Percentiles rank a stretch among this genome's conserved stretches.
phyloP scores from a whole-genome alignment of 1,140 invertebrate genomes.

The Hycleus cichorii region DNA sequence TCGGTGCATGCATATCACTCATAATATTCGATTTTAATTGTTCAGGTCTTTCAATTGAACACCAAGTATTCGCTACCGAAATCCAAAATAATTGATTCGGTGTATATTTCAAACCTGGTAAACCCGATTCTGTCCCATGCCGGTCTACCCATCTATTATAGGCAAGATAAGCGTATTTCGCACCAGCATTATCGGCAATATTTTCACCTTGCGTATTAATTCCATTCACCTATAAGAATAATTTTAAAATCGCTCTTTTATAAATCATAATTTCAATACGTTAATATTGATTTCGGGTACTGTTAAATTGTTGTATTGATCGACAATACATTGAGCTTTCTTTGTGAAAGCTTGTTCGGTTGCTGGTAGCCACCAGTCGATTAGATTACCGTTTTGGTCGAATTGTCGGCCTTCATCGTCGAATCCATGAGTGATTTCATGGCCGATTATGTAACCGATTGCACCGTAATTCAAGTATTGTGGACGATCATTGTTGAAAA shows the following conservation, averaged over 20 bases:
- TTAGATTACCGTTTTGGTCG: slow-evolving; percentile 75
- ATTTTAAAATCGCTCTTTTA: not conserved
- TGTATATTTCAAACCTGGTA: slow-evolving; percentile 49
- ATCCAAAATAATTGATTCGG: slow-evolving; percentile 54
- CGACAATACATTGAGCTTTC: slow-evolving; percentile 59
- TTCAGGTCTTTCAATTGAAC: slow-evolving; percentile 46
- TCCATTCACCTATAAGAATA: slow-evolving; percentile 64
- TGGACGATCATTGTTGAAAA: slow-evolving; percentile 61
- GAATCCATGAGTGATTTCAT: slow-evolving; percentile 57
- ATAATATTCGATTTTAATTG: slow-evolving; percentile 40
- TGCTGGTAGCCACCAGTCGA: slow-evolving; percentile 51
- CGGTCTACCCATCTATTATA: slow-evolving; percentile 49
- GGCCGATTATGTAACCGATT: slow-evolving; percentile 62
- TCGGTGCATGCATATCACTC: slow-evolving; percentile 42
- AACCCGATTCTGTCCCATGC: slow-evolving; percentile 33
- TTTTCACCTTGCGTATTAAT: slow-evolving; percentile 86
- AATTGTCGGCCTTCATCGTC: slow-evolving; percentile 87
- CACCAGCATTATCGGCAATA: slow-evolving; percentile 81
- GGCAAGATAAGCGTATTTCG: slow-evolving; percentile 61
- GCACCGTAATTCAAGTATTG: slow-evolving; percentile 68
- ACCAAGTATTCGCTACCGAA: slow-evolving; percentile 52
- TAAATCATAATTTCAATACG: slow-evolving; percentile 12
- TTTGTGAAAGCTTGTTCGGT: slow-evolving; percentile 47
- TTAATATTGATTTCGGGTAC: slow-evolving; percentile 37
- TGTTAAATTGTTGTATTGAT: slow-evolving; percentile 62